Evolutionary conservation across 2,888 invertebrate species (phyloP).

Genomic region (Monoplex corrugatus): DNA sequence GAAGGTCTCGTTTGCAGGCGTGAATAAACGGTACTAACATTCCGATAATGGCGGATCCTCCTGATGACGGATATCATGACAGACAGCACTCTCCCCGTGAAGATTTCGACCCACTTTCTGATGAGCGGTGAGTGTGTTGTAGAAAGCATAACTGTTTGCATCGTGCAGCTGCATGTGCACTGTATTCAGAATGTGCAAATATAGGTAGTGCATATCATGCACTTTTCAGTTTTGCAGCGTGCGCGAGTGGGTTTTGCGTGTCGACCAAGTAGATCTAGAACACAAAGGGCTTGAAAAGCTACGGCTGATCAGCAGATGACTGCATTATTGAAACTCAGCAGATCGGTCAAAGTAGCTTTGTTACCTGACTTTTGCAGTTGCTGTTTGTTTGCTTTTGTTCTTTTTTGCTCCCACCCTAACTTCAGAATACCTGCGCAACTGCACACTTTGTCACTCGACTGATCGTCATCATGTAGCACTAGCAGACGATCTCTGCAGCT

Average conservation of each 20-base stretch:
- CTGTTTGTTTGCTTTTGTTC: background rate
- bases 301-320: slow-evolving; percentile 18
- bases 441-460: too few species aligned
- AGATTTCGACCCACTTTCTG: slow-evolving; percentile 71
- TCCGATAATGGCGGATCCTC: slow-evolving; percentile 68
- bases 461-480: background rate
- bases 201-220: background rate
- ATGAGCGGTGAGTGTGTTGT: slow-evolving; percentile 64
- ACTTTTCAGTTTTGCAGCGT: slow-evolving; percentile 28
- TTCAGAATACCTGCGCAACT: background rate
- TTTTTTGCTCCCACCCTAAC: background rate
- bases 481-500: too few species aligned
- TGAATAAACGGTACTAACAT: slow-evolving; percentile 51
- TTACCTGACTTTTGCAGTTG: slow-evolving; percentile 20
- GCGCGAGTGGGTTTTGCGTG: slow-evolving; percentile 7
- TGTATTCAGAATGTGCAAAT: background rate
- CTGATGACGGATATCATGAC: slow-evolving; percentile 57
- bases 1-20: slow-evolving; percentile 47
- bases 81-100: slow-evolving; percentile 66
- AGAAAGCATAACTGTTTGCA: background rate
- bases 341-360: slow-evolving; percentile 45
- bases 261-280: too few species aligned
- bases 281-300: slow-evolving; percentile 15
- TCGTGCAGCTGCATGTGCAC: slow-evolving; percentile 18
- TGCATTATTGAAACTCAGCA: slow-evolving; percentile 30